Evolutionary conservation across 2,888 invertebrate genomes (phyloP).

Genomic region (Stenodera caucasica): DNA sequence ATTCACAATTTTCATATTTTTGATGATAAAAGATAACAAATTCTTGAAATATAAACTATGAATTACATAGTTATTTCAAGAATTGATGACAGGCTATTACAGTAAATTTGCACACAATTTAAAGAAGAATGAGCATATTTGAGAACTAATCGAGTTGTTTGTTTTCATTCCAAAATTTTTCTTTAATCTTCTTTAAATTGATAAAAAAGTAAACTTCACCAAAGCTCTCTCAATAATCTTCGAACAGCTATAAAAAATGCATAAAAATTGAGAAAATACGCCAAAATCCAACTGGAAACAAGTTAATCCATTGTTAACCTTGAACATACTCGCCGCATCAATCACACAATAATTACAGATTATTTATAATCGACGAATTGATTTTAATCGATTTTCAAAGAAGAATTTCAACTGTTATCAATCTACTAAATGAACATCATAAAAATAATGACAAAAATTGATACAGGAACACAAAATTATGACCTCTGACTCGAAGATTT

Average conservation of each 20-base stretch:
- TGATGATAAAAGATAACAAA: too few species aligned
- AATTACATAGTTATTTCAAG: too few species aligned
- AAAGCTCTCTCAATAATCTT: not conserved
- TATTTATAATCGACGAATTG: not conserved
- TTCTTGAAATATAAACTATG: too few species aligned
- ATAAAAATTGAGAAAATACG: not conserved
- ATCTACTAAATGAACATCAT: too few species aligned
- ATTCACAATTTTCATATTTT: too few species aligned
- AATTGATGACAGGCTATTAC: too few species aligned
- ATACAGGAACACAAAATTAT: slow-evolving; percentile 28
- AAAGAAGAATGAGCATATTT: too few species aligned
- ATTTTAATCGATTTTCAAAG: not conserved
- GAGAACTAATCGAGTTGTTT: too few species aligned
- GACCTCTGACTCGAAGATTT: slow-evolving; percentile 44
- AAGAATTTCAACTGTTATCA: not conserved
- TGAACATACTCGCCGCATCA: not conserved
- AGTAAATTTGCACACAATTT: too few species aligned
- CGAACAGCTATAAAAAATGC: not conserved
- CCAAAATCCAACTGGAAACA: not conserved
- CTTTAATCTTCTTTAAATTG: too few species aligned
- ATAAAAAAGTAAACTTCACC: not conserved
- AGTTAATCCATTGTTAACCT: slow-evolving; percentile 6
- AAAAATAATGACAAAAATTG: too few species aligned
- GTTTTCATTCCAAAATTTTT: too few species aligned
- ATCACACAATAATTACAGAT: not conserved